Conservation (phyloP, 2,113 vertebrate genomes). For the Megaceryle torquata region DNA sequence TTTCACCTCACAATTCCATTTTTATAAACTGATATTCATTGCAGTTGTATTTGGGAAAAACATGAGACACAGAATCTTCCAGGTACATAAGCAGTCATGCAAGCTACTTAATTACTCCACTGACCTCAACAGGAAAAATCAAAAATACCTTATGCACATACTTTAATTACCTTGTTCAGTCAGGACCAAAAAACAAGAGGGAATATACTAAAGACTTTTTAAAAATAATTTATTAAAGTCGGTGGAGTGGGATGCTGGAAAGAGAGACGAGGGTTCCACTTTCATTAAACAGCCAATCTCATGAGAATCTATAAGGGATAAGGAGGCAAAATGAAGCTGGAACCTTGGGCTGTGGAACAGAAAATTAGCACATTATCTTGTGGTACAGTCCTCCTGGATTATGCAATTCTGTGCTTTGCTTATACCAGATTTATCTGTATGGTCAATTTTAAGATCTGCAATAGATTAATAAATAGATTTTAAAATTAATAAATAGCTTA, state of each 20-base stretch:
- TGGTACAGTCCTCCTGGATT: background rate
- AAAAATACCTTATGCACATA: background rate
- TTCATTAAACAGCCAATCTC: background rate
- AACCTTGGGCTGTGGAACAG: background rate
- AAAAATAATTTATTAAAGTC: background rate
- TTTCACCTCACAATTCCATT: background rate
- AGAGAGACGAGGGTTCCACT: background rate
- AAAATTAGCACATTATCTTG: background rate
- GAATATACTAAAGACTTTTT: background rate
- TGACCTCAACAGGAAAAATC: background rate
- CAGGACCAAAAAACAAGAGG: background rate
- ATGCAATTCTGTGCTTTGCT: background rate
- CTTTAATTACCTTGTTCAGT: background rate
- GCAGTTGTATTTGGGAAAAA: background rate
- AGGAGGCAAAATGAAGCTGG: background rate
- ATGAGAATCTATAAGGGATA: background rate
- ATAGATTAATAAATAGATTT: background rate
- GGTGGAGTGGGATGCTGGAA: background rate
- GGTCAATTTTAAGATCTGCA: background rate
- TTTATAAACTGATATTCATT: background rate
- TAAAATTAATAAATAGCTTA: background rate
- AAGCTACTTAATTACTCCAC: background rate
- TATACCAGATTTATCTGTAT: background rate
- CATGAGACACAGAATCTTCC: background rate
- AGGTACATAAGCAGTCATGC: background rate